phyloP scores from a whole-genome alignment of 2,113 vertebrate species.

The Periophthalmodon schlosseri region DNA sequence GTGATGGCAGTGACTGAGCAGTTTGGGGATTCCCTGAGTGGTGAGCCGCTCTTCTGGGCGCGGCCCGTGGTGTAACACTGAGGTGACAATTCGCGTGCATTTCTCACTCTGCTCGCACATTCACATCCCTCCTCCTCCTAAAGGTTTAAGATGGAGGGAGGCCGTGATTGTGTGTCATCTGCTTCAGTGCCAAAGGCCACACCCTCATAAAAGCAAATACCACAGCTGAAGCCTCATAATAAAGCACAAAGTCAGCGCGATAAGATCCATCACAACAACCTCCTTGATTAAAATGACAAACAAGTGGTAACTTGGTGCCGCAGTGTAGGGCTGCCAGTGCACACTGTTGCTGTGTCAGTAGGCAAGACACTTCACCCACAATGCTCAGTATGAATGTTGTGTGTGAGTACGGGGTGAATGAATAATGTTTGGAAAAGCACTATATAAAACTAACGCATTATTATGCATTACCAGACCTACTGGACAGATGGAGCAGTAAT shows the following conservation, averaged over 20 bases:
- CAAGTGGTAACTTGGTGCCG: no score
- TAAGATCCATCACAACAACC: not conserved
- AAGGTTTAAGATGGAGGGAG: slow-evolving; percentile 22
- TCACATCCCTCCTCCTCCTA: slow-evolving; percentile 14
- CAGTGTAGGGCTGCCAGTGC: no score
- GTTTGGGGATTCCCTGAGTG: slow-evolving; percentile 8
- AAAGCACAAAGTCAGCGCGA: not conserved
- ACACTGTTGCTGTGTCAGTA: no score
- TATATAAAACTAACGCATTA: no score
- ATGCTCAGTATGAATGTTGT: no score
- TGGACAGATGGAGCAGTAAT: no score
- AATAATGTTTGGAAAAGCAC: no score
- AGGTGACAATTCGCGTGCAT: slow-evolving; percentile 50
- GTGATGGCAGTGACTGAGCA: not conserved
- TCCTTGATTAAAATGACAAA: not conserved
- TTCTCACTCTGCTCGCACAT: slow-evolving; percentile 47
- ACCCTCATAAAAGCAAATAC: slow-evolving; percentile 47
- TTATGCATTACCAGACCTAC: no score
- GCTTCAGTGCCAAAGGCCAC: slow-evolving; percentile 33
- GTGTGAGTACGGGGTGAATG: no score
- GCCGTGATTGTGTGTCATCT: slow-evolving; percentile 21
- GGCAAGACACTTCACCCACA: no score
- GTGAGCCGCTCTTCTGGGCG: slow-evolving; percentile 25
- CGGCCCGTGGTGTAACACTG: slow-evolving; percentile 34
- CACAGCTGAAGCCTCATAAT: slow-evolving; percentile 1